phyloP scores from a whole-genome alignment of 1,140 invertebrate species.

The Conus ventricosus region DNA sequence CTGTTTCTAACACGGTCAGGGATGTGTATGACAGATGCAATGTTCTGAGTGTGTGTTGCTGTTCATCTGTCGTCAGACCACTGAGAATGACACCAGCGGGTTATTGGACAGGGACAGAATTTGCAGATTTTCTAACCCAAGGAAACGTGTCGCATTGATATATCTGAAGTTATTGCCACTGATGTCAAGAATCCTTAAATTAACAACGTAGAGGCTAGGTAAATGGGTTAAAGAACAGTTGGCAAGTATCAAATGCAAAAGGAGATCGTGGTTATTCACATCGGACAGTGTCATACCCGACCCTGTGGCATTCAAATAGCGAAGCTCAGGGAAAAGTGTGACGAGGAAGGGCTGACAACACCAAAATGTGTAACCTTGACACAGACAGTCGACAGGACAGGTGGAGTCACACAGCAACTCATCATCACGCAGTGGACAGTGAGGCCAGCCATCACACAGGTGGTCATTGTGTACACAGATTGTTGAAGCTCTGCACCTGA shows the following conservation, averaged over 20 bases:
- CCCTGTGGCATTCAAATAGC: background rate
- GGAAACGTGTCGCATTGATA: background rate
- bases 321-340: background rate
- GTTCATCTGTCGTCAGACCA: background rate
- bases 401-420: slow-evolving; percentile 9
- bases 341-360: background rate
- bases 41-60: slow-evolving; percentile 21
- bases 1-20: background rate
- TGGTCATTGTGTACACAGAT: slow-evolving; percentile 28
- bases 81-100: background rate
- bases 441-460: slow-evolving; percentile 21
- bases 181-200: background rate
- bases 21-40: background rate
- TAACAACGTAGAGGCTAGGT: background rate
- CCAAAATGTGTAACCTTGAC: slow-evolving; percentile 3
- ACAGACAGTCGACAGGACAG: slow-evolving; percentile 11
- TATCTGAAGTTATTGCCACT: background rate
- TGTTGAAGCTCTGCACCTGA: slow-evolving; percentile 9
- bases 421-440: slow-evolving; percentile 24
- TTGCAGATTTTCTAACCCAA: background rate
- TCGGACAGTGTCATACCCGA: background rate
- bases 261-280: background rate
- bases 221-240: background rate
- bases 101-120: background rate
- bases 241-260: background rate